Base-by-base conservation (phyloP, 2,888 invertebrate species). In the Eupithecia subumbrata region DNA sequence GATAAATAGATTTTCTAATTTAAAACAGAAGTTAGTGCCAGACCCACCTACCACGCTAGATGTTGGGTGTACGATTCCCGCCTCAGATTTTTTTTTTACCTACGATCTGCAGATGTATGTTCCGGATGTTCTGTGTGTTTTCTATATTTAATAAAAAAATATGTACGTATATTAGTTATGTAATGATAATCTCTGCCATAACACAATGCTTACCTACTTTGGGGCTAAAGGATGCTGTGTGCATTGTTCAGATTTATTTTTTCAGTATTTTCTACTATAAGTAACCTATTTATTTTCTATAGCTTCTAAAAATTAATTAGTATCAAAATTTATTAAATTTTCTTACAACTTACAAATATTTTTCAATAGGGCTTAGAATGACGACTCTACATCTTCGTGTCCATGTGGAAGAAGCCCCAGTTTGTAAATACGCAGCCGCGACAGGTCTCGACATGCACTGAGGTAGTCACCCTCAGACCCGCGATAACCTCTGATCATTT, bases 371-470 rank as follows among this genome's bases (percentile, higher is more conserved):
- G n/a, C 48, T n/a, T n/a, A 16, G 18, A 18, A 18, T 18, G 18
- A 0, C 48, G 48, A 48, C 48, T 37, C 37, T 18, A 18, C 48
- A 48, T 48, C 48, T 18, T 16, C 18, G 45, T n/a, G n/a, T 40
- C 18, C 43, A 43, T n/a, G n/a, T 40, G 40, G 16, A 48, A 9
- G 45, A 18, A 76, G 79, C 79, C 74, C 78, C 12, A 81, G 86
- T 87, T 86, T 84, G 84, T 79, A 70, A 83, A 81, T 84, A 86
- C 81, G 86, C 85, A 84, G 74, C 82, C 84, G 83, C 86, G 89
- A 92, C 93, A 93, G 86, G 93, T 93, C 90, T 86, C 88, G 87
- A 92, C 93, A 85, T 91, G 93, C 85, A 82, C 87, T 82, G 83
- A 87, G 87, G 86, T 86, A 83, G 87, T 88, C 84, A 89, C 85